Evolutionary conservation across 2,113 vertebrate species (phyloP).

Genomic region (Rousettus leschenaultii): DNA sequence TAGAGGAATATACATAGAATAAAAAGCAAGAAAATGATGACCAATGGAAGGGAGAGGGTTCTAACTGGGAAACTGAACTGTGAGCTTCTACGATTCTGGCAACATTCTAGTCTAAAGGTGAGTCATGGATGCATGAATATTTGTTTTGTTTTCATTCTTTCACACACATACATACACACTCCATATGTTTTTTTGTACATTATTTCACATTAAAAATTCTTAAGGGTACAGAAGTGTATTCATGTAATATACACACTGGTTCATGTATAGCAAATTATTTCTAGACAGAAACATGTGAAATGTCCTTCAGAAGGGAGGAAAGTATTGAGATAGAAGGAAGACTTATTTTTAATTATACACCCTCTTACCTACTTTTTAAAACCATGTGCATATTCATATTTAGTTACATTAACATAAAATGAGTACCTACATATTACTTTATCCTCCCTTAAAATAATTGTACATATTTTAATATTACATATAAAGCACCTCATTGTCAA

Average conservation of each 20-base stretch:
- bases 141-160: neutral
- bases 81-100: neutral
- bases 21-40: conserved; percentile 8
- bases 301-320: neutral
- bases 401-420: conserved; percentile 18
- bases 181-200: neutral
- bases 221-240: neutral
- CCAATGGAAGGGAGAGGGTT: neutral
- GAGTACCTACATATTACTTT: neutral
- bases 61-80: neutral
- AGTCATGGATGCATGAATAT: neutral
- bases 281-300: neutral
- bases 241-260: conserved; percentile 1
- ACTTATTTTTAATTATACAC: conserved; percentile 15
- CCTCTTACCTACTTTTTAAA: neutral
- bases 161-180: neutral
- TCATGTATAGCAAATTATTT: conserved; percentile 9
- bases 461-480: conserved; percentile 11
- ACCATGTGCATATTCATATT: neutral
- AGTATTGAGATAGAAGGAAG: neutral
- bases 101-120: neutral
- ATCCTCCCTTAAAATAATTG: neutral
- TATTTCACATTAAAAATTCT: neutral
- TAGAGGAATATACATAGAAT: neutral
- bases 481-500: conserved; percentile 21